Evolutionary conservation across 2,888 invertebrate genomes (phyloP).

Genomic region (Rotaria magnacalcarata): DNA sequence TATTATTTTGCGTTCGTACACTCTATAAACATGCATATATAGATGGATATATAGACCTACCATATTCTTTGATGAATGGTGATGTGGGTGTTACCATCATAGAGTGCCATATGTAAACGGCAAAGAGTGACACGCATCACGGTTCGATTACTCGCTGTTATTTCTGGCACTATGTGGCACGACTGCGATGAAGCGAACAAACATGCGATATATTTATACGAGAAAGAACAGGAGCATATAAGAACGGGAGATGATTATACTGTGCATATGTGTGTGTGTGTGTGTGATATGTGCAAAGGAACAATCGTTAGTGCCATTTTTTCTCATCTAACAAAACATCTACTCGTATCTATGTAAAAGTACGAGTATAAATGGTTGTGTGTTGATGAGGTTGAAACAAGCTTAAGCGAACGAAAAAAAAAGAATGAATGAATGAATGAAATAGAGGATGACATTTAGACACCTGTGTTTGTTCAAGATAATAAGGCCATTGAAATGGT

Average conservation of each 20-base stretch:
- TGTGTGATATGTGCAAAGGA: background rate
- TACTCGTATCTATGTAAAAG: background rate
- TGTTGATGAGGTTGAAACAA: background rate
- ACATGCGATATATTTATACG: background rate
- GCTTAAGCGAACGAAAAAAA: background rate
- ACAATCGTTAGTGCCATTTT: background rate
- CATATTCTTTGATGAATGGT: background rate
- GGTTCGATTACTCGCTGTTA: background rate
- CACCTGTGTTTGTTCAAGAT: constrained; percentile 35
- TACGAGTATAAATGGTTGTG: background rate
- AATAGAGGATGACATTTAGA: constrained; percentile 25
- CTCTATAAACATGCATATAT: background rate
- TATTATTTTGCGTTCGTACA: background rate
- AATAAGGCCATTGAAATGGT: background rate
- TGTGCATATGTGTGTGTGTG: background rate
- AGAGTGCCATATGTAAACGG: constrained; percentile 1
- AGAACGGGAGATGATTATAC: constrained; percentile 2
- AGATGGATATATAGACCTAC: background rate
- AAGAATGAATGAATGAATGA: background rate
- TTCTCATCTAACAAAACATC: background rate
- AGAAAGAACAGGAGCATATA: background rate
- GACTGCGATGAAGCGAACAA: background rate
- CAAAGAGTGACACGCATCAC: constrained; percentile 1
- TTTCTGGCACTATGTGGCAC: background rate
- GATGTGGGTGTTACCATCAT: background rate